Evolutionary conservation across 1,140 invertebrate species (phyloP).

Genomic region (Diorhabda sublineata): DNA sequence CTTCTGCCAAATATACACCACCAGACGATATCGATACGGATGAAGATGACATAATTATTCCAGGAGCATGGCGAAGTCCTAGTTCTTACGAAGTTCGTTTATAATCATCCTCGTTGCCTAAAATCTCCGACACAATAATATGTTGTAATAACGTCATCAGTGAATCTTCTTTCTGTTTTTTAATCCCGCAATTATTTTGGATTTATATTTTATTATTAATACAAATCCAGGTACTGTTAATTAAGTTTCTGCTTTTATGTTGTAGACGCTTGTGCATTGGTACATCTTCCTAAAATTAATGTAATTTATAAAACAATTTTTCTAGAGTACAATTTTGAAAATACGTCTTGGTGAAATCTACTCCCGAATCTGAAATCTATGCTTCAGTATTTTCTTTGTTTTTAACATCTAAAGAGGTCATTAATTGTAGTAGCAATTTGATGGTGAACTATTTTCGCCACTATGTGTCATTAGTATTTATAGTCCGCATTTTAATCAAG

Average conservation of each 20-base stretch:
- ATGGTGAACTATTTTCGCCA: no score
- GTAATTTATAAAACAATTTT: no score
- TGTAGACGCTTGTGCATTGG: conserved; percentile 2
- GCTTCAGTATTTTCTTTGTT: no score
- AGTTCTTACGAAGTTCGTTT: not conserved
- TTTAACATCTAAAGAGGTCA: no score
- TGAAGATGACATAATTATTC: conserved; percentile 6
- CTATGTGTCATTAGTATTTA: no score
- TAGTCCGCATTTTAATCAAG: no score
- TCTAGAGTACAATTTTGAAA: no score
- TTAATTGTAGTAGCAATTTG: no score
- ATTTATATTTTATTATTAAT: not conserved
- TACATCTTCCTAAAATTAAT: no score
- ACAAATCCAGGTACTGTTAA: conserved; percentile 7
- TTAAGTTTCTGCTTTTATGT: conserved; percentile 12
- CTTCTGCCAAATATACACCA: conserved; percentile 12
- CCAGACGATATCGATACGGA: conserved; percentile 12
- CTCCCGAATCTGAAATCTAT: no score
- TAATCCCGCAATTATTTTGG: not conserved
- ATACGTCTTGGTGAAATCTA: no score
- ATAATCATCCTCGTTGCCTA: not conserved
- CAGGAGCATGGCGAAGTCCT: not conserved
- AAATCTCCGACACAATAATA: not conserved
- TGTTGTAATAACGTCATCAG: not conserved
- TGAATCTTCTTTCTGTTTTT: conserved; percentile 1